A percentile compares a stretch with the other conserved stretches of the same genome.
These are phyloP conservation scores for Lasioglossum malachurum DNA, from an alignment of 2,888 invertebrate species.

Conservation along the genomic window DNA sequence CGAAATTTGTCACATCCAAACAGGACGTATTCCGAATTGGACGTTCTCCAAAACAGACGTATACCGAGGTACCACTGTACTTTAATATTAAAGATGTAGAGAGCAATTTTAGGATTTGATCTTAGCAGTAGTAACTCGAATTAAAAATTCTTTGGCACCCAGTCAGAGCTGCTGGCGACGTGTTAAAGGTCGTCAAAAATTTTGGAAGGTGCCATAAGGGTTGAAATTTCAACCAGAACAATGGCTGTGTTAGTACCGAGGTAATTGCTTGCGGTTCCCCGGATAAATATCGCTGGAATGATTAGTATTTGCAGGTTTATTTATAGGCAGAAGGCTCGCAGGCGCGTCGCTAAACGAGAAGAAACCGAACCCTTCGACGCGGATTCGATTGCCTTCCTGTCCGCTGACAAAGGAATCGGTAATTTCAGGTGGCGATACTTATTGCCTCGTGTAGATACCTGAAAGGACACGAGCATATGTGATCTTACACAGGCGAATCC, in stretches of 20 bases:
- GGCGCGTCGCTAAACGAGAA: constrained; percentile 11
- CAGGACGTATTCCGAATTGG: too few species aligned
- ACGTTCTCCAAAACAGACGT: too few species aligned
- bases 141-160: too few species aligned
- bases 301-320: constrained; percentile 7
- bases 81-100: too few species aligned
- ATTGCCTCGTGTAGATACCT: constrained; percentile 51
- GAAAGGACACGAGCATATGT: constrained; percentile 48
- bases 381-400: constrained; percentile 11
- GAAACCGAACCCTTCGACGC: constrained; percentile 12
- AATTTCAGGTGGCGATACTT: constrained; percentile 62
- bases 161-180: too few species aligned
- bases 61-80: too few species aligned
- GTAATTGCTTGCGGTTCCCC: background rate
- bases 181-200: too few species aligned
- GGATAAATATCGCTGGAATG: constrained; percentile 2
- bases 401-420: constrained; percentile 53
- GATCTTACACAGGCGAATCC: constrained; percentile 52
- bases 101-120: too few species aligned
- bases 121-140: too few species aligned
- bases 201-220: background rate
- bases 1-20: too few species aligned
- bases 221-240: background rate
- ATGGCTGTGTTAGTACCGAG: background rate
- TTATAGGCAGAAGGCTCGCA: constrained; percentile 4